phyloP scores from a whole-genome alignment of 2,797 vertebrate species.

The Coendou prehensilis region DNA sequence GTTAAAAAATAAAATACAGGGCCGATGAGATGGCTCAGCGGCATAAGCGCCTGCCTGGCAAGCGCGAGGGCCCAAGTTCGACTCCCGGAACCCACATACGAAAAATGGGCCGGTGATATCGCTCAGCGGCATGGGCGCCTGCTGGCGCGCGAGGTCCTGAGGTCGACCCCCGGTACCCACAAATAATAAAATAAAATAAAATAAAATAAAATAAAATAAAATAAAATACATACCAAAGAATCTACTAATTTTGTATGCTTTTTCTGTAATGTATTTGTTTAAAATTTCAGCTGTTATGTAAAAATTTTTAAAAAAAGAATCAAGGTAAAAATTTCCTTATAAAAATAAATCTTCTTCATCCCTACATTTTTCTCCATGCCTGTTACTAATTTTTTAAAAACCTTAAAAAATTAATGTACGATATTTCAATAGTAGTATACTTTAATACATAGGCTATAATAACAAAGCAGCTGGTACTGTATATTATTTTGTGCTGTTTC shows the following conservation, averaged over 20 bases:
- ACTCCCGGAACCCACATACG: no score
- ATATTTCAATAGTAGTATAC: constrained; percentile 39
- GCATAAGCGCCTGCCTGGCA: no score
- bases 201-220: background rate
- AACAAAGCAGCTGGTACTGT: constrained; percentile 47
- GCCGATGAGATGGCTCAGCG: no score
- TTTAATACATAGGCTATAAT: background rate
- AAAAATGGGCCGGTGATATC: no score
- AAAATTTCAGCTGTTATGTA: constrained; percentile 62
- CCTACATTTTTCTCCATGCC: constrained; percentile 15
- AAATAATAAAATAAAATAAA: no score
- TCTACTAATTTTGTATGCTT: constrained; percentile 31
- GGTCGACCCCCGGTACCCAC: no score
- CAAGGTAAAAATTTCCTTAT: constrained; percentile 74
- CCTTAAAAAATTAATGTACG: constrained; percentile 44
- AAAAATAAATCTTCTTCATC: constrained; percentile 64
- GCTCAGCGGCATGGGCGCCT: no score
- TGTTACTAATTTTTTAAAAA: constrained; percentile 28
- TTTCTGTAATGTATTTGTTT: constrained; percentile 60
- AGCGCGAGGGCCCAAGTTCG: no score
- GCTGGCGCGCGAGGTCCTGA: no score
- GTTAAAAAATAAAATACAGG: constrained; percentile 59
- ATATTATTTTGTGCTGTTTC: constrained; percentile 45
- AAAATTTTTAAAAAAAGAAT: constrained; percentile 70
- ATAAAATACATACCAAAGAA: background rate